These are phyloP conservation scores for Drosophila barbarae DNA, from an alignment of 2,888 invertebrate genomes.

Conservation along the genomic window DNA sequence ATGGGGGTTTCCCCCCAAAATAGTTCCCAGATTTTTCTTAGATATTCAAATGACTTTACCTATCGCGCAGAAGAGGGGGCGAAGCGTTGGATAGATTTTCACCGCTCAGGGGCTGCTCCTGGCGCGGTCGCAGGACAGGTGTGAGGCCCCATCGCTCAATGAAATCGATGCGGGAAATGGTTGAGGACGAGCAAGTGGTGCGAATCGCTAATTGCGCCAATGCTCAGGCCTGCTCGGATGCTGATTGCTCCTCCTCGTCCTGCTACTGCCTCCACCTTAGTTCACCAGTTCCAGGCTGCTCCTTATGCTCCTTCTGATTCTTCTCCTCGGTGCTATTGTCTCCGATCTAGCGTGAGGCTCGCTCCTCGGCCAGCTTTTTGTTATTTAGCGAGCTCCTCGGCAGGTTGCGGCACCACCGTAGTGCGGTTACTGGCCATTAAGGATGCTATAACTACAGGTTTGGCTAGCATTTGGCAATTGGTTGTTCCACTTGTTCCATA, in stretches of 20 bases:
- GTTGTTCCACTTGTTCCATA: slow-evolving; percentile 7
- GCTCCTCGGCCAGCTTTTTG: slow-evolving; percentile 14
- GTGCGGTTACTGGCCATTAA: slow-evolving; percentile 21
- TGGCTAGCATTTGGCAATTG: slow-evolving; percentile 38
- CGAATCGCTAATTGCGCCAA: slow-evolving; percentile 77
- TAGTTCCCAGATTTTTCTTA: neutral
- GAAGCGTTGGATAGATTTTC: slow-evolving; percentile 80
- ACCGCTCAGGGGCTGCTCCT: slow-evolving; percentile 91
- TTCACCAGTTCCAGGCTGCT: neutral
- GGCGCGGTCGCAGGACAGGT: slow-evolving; percentile 98
- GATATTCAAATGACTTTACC: slow-evolving; percentile 66
- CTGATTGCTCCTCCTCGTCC: slow-evolving; percentile 22
- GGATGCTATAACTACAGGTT: neutral
- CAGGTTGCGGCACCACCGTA: slow-evolving; percentile 8
- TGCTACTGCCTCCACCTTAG: neutral
- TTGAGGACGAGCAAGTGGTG: slow-evolving; percentile 79
- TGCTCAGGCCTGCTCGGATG: slow-evolving; percentile 44
- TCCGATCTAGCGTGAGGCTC: slow-evolving; percentile 3
- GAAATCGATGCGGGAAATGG: slow-evolving; percentile 98
- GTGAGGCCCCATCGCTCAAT: slow-evolving; percentile 99
- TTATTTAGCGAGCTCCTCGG: slow-evolving; percentile 22
- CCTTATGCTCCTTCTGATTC: neutral
- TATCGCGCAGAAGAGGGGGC: slow-evolving; percentile 81
- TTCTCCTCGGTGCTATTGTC: neutral
- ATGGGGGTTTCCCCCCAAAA: neutral